Base-by-base conservation (phyloP, 2,797 vertebrate species). In the Triplophysa yarkandensis region DNA sequence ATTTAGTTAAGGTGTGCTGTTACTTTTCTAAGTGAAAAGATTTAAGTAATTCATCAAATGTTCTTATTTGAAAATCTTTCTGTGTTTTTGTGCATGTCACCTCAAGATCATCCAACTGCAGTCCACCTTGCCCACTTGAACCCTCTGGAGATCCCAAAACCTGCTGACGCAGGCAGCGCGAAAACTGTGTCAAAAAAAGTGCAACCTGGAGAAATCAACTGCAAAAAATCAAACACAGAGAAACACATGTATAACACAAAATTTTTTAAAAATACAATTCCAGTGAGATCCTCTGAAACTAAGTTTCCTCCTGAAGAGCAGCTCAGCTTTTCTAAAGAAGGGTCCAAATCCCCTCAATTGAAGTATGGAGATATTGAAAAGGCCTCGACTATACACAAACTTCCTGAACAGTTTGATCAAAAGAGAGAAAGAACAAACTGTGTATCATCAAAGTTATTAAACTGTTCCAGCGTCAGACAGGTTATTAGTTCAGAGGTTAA, bases 401-500 rank as follows among this genome's bases (percentile, higher is more conserved):
- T 16, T 58, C 25, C 19, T 4, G 55, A 67, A 39, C 70, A 50
- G 13, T 17, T 44, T n/a, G 68, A 50, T 27, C 30, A n/a, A 25
- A 48, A 27, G 9, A 39, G 19, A 50, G 32, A 63, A 39, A 7
- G 44, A 4, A 21, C 2, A 6, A 32, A 36, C 17, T 30, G 50
- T 25, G n/a, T 14, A 21, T 21, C 7, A 13, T 16, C 63, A 44
- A 32, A 5, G 5, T 48, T 23, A 6, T 32, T 10, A 6, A 66
- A 48, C 28, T 1, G 63, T 10, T 27, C 6, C 13, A 25, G 4
- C 25, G 10, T 2, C 55, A 36, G 21, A 21, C 68, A 23, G n/a
- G 77, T 4, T 43, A 41, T 57, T 66, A 36, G 27, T 75, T 61
- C 19, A 21, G 64, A 8, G 1, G 75, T 55, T 46, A 82, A 83